Base-by-base conservation (phyloP, 1,140 invertebrate species). In the Philotrypesis tridentata region DNA sequence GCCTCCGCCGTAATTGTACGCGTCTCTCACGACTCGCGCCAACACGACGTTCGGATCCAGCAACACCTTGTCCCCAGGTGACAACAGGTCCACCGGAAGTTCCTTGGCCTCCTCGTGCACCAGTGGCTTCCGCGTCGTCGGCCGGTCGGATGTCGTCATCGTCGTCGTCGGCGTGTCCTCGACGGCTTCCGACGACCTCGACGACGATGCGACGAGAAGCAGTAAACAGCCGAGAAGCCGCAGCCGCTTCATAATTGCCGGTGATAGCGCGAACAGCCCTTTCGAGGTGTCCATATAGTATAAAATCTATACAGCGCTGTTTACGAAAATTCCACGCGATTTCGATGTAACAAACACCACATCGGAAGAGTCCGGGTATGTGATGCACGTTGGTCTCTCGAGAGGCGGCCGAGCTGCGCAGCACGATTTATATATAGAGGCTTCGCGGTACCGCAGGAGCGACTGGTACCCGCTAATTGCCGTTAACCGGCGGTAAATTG, bases 11-110 rank as follows among this genome's bases (percentile, higher is more conserved):
- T 61, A 29, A 73, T 27, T 23, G 17, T 55, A 55, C 27, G 48
- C 40, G 25, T 85, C 72, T 4, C 86, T 83, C n/a, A 78, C 77
- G 2, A 84, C 21, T 31, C 85, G 82, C 40, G 84, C 84, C 25
- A 85, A 48, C 11, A 88, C 84, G 11, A 87, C 37, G 63, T 83
- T 79, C 7, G 87, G 85, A 82, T 87, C 85, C 14, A 86, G 14
- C 1, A 85, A 25, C 25, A 87, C 78, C 27, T 74, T 74, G 65
- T 87, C n/a, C n/a, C n/a, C 85, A 12, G 85, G 67, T 1, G 83
- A 86, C 0, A 85, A 43, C 6, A 85, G 55, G 80, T 85, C 85
- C 8, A 84, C 67, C 5, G 83, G 85, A 61, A 85, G 61, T 77
- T 85, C 70, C n/a, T n/a, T 33, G 2, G 48, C 8, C 17, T 37